Evolutionary conservation across 1,140 invertebrate genomes (phyloP).

Genomic region (Diachasma alloeum): DNA sequence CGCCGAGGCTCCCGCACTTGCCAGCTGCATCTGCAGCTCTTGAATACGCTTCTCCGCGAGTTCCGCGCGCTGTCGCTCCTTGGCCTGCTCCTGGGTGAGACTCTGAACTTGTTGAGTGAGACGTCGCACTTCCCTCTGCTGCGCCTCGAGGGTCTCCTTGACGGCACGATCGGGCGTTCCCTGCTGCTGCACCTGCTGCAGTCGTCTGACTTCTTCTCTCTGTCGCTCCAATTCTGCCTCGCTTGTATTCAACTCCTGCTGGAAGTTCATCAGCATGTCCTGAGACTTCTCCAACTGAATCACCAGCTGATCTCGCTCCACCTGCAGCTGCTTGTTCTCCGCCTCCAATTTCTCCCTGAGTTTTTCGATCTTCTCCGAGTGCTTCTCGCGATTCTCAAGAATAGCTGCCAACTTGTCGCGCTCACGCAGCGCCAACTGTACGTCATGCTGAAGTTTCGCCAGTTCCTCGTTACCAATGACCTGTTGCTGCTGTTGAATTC

Average conservation of each 20-base stretch:
- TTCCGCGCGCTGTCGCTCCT: conserved; percentile 73
- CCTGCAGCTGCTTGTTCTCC: conserved; percentile 84
- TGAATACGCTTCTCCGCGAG: conserved; percentile 68
- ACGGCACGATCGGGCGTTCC: conserved; percentile 75
- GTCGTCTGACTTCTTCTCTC: conserved; percentile 78
- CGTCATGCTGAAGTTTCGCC: conserved; percentile 74
- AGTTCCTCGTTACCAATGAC: conserved; percentile 66
- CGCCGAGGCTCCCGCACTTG: conserved; percentile 48
- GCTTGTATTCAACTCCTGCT: conserved; percentile 84
- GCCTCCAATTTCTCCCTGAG: conserved; percentile 83
- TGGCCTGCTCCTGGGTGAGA: conserved; percentile 73
- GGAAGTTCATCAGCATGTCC: conserved; percentile 92
- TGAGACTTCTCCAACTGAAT: conserved; percentile 90
- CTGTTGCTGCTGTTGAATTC: conserved; percentile 75
- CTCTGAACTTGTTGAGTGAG: conserved; percentile 76
- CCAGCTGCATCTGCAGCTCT: conserved; percentile 66
- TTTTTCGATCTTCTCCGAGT: conserved; percentile 83
- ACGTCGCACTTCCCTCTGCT: conserved; percentile 76
- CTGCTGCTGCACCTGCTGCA: conserved; percentile 72
- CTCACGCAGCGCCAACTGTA: conserved; percentile 74
- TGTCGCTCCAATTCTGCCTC: conserved; percentile 84
- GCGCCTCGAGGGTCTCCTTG: conserved; percentile 75
- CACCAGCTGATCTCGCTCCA: conserved; percentile 87
- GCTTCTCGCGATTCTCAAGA: conserved; percentile 77
- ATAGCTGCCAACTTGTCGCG: conserved; percentile 78